Base-by-base conservation (phyloP, 2,888 invertebrate species). In the Cantharis flavilabris region DNA sequence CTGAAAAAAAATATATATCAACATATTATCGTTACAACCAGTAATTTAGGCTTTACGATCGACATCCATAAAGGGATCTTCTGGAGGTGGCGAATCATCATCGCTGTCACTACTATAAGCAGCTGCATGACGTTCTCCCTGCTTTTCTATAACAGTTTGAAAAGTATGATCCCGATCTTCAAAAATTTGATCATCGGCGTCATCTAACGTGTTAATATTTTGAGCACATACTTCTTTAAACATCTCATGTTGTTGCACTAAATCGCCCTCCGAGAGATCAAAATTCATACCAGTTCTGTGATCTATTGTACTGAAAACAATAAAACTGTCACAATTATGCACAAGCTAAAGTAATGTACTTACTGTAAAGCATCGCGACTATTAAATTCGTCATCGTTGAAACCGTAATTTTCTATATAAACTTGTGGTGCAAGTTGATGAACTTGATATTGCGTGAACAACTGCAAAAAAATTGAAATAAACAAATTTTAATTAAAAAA, bases 311-410 rank as follows among this genome's bases (percentile, higher is more conserved):
- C 87, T 87, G 76, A 72, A 80, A 78, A 16, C 33, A 64, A 26
- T 65, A 20, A 30, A 72, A 26, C 13, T 69, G 20, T 62, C 13
- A 71, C 1, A 23, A 20, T 26, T 23, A 49, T 7, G 67, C 28
- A 72, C 33, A 72, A 77, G 10, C 33, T 16, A 9, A 71, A 5
- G 10, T n/a, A 69, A 67, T 62, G 76, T 83, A 89, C 89, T 88
- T 87, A 91, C 91, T 89, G 89, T 80, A 90, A 85, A 65, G 88
- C 87, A 81, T 90, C 90, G 80, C 93, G 92, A 10, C 90, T 90
- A 80, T 90, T 91, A 83, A 92, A 92, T 79, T 92, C 91, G 80
- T 92, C 91, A 84, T 93, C 92, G 82, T 90, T 90, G 84, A 91
- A 92, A 73, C 91, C 92, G 85, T 91, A 93, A 80, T 90, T 90